Evolutionary conservation across 53 echinoderm and acorn worm species (phyloP).

Genomic region (Holothuria scabra): DNA sequence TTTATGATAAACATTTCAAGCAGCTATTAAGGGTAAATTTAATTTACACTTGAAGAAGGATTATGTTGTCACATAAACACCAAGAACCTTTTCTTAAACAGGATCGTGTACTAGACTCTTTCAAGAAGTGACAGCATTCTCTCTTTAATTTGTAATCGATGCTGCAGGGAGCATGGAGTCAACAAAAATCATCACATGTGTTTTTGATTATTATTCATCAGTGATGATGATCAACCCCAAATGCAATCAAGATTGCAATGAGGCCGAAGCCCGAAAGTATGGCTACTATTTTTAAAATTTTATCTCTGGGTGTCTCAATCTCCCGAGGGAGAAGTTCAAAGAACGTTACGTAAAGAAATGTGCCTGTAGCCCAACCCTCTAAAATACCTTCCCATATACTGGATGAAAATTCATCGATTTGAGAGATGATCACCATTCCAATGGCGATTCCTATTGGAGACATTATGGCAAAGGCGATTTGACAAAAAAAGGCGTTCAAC

Average conservation of each 20-base stretch:
- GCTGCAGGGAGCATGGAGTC: too few species aligned
- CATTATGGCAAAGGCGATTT: slow-evolving; percentile 66
- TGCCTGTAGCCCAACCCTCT: slow-evolving; percentile 78
- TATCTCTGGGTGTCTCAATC: slow-evolving; percentile 55
- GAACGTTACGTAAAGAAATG: slow-evolving; percentile 79
- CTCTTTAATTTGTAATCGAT: too few species aligned
- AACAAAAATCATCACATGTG: too few species aligned
- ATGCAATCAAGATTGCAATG: slow-evolving; percentile 38
- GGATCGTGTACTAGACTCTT: too few species aligned
- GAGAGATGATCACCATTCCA: slow-evolving; percentile 54
- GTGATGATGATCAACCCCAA: too few species aligned
- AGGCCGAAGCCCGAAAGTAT: slow-evolving; percentile 63
- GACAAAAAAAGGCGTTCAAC: slow-evolving; percentile 4
- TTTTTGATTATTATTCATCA: not conserved
- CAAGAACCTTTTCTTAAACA: too few species aligned
- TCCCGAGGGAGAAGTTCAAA: slow-evolving; percentile 73
- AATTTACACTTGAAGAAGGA: too few species aligned
- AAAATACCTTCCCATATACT: slow-evolving; percentile 56
- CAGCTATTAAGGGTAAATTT: too few species aligned
- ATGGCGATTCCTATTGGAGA: slow-evolving; percentile 69
- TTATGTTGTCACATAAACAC: too few species aligned
- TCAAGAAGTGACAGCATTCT: too few species aligned
- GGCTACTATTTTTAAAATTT: slow-evolving; percentile 54
- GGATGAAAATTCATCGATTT: not conserved
- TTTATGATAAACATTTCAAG: too few species aligned